Conservation (phyloP, 2,888 invertebrate species). For the Calameuta filiformis region DNA sequence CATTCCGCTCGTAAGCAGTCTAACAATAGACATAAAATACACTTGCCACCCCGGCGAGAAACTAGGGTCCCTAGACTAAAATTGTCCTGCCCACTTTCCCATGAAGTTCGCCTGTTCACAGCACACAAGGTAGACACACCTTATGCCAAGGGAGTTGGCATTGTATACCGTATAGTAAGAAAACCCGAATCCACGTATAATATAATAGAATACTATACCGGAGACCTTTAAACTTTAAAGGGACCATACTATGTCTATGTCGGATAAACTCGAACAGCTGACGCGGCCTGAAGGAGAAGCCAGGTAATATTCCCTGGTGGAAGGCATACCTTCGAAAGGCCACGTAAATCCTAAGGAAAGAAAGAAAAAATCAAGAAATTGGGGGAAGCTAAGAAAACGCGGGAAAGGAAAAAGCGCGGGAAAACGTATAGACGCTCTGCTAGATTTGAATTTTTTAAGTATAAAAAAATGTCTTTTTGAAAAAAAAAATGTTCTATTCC, state of each 20-base stretch:
- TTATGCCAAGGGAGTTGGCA: constrained; percentile 1
- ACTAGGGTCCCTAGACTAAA: constrained; percentile 5
- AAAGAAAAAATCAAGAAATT: not conserved
- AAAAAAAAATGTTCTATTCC: not conserved
- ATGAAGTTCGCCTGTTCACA: constrained; percentile 28
- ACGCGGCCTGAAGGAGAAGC: constrained; percentile 19
- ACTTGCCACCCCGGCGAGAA: constrained; percentile 28
- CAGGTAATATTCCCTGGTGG: not conserved
- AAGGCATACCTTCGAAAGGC: not conserved
- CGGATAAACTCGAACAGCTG: constrained; percentile 43
- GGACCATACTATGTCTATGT: constrained; percentile 25
- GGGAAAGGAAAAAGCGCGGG: not conserved
- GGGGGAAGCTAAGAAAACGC: not conserved
- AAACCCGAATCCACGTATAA: constrained; percentile 5
- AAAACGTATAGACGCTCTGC: not conserved
- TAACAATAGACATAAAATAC: constrained; percentile 12
- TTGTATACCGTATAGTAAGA: not conserved
- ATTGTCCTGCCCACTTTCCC: constrained; percentile 29
- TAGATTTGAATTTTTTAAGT: not conserved
- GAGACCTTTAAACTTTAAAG: constrained; percentile 58
- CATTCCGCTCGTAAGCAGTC: not conserved
- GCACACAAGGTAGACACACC: not conserved
- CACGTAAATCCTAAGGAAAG: not conserved
- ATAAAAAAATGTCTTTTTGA: not conserved
- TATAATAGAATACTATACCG: constrained; percentile 2